Evolutionary conservation across 2,797 vertebrate genomes (phyloP).

Genomic region (Sebastes nivosus): DNA sequence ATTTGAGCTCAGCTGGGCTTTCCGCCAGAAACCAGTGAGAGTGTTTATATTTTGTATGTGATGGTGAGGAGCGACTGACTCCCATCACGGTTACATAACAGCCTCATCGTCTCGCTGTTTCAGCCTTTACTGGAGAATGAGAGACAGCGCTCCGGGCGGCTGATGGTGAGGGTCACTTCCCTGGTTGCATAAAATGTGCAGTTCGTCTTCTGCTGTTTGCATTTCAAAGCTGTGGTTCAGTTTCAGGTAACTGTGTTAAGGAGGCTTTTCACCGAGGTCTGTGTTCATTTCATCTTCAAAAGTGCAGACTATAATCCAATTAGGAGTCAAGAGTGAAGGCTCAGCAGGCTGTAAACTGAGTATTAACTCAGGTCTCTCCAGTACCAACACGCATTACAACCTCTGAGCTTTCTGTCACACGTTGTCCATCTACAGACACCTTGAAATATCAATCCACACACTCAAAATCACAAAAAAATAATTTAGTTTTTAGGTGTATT

Average conservation of each 20-base stretch:
- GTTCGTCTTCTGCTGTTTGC: background rate
- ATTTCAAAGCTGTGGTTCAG: background rate
- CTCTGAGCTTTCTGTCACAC: background rate
- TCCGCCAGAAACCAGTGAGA: background rate
- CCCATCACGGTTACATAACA: conserved; percentile 10
- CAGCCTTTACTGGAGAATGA: background rate
- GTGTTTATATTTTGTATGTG: background rate
- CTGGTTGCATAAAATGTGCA: background rate
- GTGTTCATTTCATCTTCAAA: conserved; percentile 3
- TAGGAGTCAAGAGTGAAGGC: background rate
- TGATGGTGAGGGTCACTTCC: background rate
- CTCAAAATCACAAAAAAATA: background rate
- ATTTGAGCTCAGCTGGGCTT: background rate
- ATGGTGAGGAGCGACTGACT: background rate
- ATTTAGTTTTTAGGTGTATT: background rate
- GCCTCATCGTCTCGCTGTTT: background rate
- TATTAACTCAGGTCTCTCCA: background rate
- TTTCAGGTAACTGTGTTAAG: background rate
- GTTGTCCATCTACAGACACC: background rate
- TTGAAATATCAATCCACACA: background rate
- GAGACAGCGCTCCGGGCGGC: background rate
- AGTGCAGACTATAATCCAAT: background rate
- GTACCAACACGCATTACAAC: background rate
- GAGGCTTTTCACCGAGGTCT: background rate
- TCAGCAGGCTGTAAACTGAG: background rate